phyloP scores from a whole-genome alignment of 1,140 invertebrate genomes.

The Branchinecta lindahli region DNA sequence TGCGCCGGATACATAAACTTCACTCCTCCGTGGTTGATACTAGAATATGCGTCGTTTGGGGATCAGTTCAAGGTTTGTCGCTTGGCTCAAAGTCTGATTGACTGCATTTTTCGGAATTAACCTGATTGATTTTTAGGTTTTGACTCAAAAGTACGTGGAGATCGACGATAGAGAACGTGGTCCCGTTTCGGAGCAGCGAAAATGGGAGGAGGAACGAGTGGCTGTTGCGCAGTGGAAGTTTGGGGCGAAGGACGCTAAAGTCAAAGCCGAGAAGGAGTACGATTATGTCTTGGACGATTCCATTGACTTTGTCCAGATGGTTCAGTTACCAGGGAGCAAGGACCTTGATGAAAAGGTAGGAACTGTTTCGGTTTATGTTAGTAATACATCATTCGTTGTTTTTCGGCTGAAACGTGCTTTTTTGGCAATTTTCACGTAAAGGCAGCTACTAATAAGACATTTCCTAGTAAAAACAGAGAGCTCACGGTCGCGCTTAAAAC shows the following conservation, averaged over 20 bases:
- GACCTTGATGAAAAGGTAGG: slow-evolving; percentile 28
- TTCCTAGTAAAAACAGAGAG: too few relatives aligned
- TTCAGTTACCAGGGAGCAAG: slow-evolving; percentile 69
- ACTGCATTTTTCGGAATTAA: too few relatives aligned
- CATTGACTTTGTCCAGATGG: slow-evolving; percentile 91
- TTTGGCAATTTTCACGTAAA: not conserved
- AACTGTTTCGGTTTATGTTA: slow-evolving; percentile 9
- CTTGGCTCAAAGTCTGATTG: too few relatives aligned
- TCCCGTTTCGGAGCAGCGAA: slow-evolving; percentile 81
- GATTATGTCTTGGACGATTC: slow-evolving; percentile 87
- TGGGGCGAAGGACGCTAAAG: slow-evolving; percentile 73
- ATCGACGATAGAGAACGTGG: slow-evolving; percentile 69
- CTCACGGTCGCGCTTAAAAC: too few relatives aligned
- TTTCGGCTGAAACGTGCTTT: not conserved
- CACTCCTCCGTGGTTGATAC: too few relatives aligned
- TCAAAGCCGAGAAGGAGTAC: slow-evolving; percentile 57
- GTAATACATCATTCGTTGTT: slow-evolving; percentile 22
- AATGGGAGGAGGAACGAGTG: slow-evolving; percentile 98
- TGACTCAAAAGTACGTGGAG: slow-evolving; percentile 57
- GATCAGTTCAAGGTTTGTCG: too few relatives aligned
- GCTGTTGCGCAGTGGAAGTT: slow-evolving; percentile 78
- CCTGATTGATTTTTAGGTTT: not conserved
- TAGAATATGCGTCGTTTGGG: too few relatives aligned
- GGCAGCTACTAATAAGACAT: too few relatives aligned
- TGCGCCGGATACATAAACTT: too few relatives aligned